These are phyloP conservation scores for Paramisgurnus dabryanus DNA, from an alignment of 2,113 vertebrate species.

Conservation along the genomic window DNA sequence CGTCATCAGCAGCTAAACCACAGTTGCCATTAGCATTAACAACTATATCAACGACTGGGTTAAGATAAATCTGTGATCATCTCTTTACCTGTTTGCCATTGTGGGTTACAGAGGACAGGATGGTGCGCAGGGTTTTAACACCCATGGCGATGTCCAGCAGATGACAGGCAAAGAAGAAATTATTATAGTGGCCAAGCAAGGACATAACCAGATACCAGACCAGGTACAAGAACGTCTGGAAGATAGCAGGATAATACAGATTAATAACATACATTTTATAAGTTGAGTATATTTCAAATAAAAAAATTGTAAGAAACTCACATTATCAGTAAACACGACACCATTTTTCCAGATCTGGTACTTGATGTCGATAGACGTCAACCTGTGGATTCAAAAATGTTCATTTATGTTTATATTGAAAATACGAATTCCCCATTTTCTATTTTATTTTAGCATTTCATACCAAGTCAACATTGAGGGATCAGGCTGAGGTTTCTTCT, in stretches of 20 bases:
- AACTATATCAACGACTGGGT: neutral
- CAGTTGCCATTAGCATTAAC: neutral
- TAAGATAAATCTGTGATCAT: neutral
- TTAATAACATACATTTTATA: neutral
- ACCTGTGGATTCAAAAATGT: constrained; percentile 66
- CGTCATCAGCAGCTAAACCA: constrained; percentile 85
- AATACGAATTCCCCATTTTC: neutral
- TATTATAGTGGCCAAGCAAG: constrained; percentile 90
- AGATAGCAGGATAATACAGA: neutral
- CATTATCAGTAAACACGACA: constrained; percentile 91
- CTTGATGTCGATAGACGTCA: constrained; percentile 89
- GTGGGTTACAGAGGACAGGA: constrained; percentile 91
- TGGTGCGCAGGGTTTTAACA: constrained; percentile 90
- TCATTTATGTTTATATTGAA: neutral
- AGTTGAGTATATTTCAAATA: neutral
- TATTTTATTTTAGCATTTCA: constrained; percentile 3
- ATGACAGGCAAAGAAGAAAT: constrained; percentile 90
- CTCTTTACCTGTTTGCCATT: constrained; percentile 91
- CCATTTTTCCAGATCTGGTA: constrained; percentile 96
- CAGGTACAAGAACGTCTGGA: constrained; percentile 84
- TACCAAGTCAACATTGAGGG: constrained; percentile 85
- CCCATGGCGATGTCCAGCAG: constrained; percentile 94
- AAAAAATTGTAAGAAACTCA: constrained; percentile 66
- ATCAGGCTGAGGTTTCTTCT: constrained; percentile 80
- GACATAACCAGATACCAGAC: constrained; percentile 91